Percentiles rank a stretch among this genome's conserved stretches.
phyloP scores from a whole-genome alignment of 2,888 invertebrate genomes.

The Zygaena filipendulae region DNA sequence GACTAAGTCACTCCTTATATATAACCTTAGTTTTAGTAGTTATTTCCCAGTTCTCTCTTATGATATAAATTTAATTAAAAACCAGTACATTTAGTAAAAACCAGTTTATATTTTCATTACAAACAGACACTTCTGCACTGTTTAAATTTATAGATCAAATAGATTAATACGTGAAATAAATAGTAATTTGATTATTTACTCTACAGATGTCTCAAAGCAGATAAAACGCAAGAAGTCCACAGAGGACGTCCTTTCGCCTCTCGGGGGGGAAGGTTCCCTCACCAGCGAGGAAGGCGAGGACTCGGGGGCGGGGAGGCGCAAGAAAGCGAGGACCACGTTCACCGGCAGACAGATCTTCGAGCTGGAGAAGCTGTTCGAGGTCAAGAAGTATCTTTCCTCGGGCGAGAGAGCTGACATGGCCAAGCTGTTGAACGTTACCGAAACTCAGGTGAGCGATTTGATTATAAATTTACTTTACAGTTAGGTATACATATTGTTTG shows the following conservation, averaged over 20 bases:
- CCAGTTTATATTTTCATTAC: too few relatives aligned
- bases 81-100: too few relatives aligned
- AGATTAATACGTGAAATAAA: too few relatives aligned
- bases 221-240: slow-evolving; percentile 59
- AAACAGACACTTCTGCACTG: too few relatives aligned
- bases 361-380: slow-evolving; percentile 94
- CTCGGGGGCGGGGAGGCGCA: slow-evolving; percentile 74
- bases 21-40: too few relatives aligned
- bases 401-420: slow-evolving; percentile 96
- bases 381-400: slow-evolving; percentile 95
- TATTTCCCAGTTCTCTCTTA: too few relatives aligned
- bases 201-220: slow-evolving; percentile 46
- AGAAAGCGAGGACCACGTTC: slow-evolving; percentile 95
- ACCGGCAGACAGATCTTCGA: slow-evolving; percentile 97
- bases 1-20: too few relatives aligned
- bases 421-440: slow-evolving; percentile 91
- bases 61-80: too few relatives aligned
- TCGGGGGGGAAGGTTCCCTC: slow-evolving; percentile 51
- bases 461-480: slow-evolving; percentile 1
- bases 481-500: slow-evolving; percentile 1
- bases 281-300: slow-evolving; percentile 66
- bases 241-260: slow-evolving; percentile 49
- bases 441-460: slow-evolving; percentile 94
- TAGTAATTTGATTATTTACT: too few relatives aligned
- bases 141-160: too few relatives aligned